Conservation (phyloP, 1,140 invertebrate genomes). For the Lepidotrigona ventralis region DNA sequence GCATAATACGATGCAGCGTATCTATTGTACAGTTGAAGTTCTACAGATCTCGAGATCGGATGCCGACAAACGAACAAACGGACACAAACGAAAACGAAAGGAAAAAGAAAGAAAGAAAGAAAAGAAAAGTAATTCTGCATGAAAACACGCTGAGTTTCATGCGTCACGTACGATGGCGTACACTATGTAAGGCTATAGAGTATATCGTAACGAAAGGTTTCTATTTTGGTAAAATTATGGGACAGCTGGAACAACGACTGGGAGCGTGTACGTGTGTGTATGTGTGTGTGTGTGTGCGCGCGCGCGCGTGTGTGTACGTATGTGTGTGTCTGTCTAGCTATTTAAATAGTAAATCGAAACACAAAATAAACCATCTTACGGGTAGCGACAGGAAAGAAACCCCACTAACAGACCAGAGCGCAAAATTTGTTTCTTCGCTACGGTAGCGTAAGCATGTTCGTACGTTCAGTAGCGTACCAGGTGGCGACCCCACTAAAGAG, state of each 20-base stretch:
- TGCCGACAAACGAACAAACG: not conserved
- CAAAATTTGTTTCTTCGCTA: slow-evolving; percentile 45
- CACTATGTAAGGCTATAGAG: not conserved
- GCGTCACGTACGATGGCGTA: not conserved
- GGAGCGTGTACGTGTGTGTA: no score
- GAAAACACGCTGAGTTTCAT: not conserved
- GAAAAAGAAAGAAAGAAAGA: not conserved
- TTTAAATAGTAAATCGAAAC: slow-evolving; percentile 9
- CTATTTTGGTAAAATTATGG: not conserved
- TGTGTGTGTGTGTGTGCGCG: no score
- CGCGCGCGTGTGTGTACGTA: no score
- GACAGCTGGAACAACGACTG: not conserved
- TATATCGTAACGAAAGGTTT: slow-evolving; percentile 6
- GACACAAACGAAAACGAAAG: no score
- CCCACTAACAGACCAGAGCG: slow-evolving; percentile 62
- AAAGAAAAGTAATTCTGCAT: not conserved
- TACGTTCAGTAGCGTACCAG: slow-evolving; percentile 62
- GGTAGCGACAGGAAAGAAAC: slow-evolving; percentile 61
- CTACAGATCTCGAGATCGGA: not conserved
- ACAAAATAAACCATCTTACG: slow-evolving; percentile 24
- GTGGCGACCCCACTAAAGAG: slow-evolving; percentile 71
- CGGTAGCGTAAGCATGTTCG: slow-evolving; percentile 60
- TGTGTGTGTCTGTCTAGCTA: not conserved
- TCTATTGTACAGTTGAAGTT: not conserved
- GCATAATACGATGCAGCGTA: not conserved